Evolutionary conservation across 1,140 invertebrate species (phyloP).

Genomic region (Oreohelix idahoensis): DNA sequence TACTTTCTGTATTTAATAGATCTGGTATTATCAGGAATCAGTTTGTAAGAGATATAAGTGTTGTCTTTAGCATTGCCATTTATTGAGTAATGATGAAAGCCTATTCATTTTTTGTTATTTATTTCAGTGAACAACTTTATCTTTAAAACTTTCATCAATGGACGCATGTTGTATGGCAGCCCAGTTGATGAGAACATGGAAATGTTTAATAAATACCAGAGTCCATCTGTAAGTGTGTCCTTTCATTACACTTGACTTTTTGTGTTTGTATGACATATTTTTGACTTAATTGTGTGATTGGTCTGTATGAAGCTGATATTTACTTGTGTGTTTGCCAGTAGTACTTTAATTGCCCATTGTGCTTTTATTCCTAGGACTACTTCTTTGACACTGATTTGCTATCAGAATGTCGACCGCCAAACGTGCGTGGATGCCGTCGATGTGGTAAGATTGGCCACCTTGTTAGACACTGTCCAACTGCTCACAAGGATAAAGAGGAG

Average conservation of each 20-base stretch:
- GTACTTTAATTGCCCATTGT: too few relatives aligned
- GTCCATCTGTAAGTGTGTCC: slow-evolving; percentile 19
- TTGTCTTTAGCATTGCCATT: too few relatives aligned
- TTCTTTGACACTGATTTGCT: slow-evolving; percentile 74
- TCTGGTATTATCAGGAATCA: too few relatives aligned
- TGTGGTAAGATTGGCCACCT: slow-evolving; percentile 79
- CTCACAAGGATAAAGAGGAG: slow-evolving; percentile 35
- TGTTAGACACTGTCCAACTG: slow-evolving; percentile 75
- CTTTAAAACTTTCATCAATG: slow-evolving; percentile 75
- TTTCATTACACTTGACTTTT: background rate
- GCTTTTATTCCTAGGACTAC: slow-evolving; percentile 67
- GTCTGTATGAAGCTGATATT: too few relatives aligned
- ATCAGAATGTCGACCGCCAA: slow-evolving; percentile 75
- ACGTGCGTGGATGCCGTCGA: slow-evolving; percentile 76
- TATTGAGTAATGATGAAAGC: too few relatives aligned
- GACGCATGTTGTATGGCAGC: slow-evolving; percentile 72
- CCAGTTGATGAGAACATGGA: slow-evolving; percentile 46
- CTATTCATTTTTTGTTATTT: slow-evolving; percentile 6
- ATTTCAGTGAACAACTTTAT: slow-evolving; percentile 77
- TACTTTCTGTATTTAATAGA: too few relatives aligned
- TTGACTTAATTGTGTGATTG: background rate
- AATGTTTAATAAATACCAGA: slow-evolving; percentile 24
- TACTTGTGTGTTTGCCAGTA: too few relatives aligned
- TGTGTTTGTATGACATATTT: background rate
- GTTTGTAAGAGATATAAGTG: too few relatives aligned